phyloP scores from a whole-genome alignment of 2,888 invertebrate species.

The Pharmacophagus antenor region DNA sequence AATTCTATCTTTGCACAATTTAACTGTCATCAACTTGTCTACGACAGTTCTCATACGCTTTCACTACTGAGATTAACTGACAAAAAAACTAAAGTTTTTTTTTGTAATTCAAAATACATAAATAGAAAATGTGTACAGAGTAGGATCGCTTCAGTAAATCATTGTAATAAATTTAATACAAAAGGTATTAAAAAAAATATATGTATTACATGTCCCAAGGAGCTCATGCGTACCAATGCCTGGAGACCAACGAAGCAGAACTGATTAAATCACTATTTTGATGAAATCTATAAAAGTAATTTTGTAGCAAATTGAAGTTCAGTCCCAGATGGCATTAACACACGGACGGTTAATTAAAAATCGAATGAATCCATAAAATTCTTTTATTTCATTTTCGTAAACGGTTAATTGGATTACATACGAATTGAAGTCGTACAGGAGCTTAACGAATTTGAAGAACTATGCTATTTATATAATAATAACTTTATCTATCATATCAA shows the following conservation, averaged over 20 bases:
- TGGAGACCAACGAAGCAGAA: constrained; percentile 17
- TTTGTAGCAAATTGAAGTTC: constrained; percentile 19
- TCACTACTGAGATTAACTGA: too few species aligned
- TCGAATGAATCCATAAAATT: constrained; percentile 1
- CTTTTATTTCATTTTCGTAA: background rate
- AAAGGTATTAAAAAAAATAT: background rate
- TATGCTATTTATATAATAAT: too few species aligned
- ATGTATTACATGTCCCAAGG: constrained; percentile 3
- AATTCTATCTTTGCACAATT: too few species aligned
- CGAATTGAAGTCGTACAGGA: background rate
- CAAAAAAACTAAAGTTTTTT: too few species aligned
- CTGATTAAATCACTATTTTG: constrained; percentile 16
- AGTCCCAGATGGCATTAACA: constrained; percentile 16
- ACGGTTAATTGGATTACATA: background rate
- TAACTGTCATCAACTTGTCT: too few species aligned
- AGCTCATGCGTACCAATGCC: constrained; percentile 7
- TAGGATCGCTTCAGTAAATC: too few species aligned
- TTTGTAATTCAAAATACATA: too few species aligned
- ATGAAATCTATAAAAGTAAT: constrained; percentile 23
- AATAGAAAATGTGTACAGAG: too few species aligned
- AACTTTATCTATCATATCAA: too few species aligned
- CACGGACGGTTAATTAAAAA: constrained; percentile 1
- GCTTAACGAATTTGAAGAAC: background rate
- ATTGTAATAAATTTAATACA: background rate
- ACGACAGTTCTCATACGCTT: too few species aligned